phyloP scores from a whole-genome alignment of 2,888 invertebrate species.

The Acronicta leporina region DNA sequence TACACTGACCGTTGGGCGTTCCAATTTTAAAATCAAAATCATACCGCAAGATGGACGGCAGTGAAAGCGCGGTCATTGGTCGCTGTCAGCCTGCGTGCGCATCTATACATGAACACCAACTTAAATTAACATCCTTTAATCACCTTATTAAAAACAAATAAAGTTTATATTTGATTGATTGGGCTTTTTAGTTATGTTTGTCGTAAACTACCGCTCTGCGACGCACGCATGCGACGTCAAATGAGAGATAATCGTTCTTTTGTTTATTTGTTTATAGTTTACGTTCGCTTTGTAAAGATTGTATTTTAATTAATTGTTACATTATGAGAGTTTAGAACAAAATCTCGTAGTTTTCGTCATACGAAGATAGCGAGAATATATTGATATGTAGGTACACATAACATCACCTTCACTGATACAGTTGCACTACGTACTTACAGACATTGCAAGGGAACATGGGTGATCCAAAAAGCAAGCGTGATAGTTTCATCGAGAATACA shows the following conservation, averaged over 20 bases:
- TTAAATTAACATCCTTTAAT: constrained; percentile 28
- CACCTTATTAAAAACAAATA: neutral
- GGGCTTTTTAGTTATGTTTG: constrained; percentile 23
- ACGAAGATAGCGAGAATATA: too few species aligned
- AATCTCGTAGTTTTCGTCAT: too few species aligned
- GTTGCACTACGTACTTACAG: too few species aligned
- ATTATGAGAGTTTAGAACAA: too few species aligned
- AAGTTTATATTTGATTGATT: constrained; percentile 14
- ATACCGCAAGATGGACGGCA: constrained; percentile 79
- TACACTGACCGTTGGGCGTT: constrained; percentile 68
- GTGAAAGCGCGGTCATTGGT: constrained; percentile 89
- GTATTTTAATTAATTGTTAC: constrained; percentile 44
- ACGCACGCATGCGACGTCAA: constrained; percentile 77
- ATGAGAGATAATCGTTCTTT: constrained; percentile 85
- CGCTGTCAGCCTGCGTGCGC: constrained; percentile 81
- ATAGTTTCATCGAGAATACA: too few species aligned
- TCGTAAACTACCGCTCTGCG: constrained; percentile 64
- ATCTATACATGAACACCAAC: constrained; percentile 74
- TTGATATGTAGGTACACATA: too few species aligned
- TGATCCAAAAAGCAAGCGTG: too few species aligned
- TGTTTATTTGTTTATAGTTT: constrained; percentile 75
- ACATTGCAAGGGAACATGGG: too few species aligned
- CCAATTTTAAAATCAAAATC: constrained; percentile 81
- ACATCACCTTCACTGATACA: too few species aligned
- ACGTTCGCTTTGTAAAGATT: constrained; percentile 49